Evolutionary conservation across 2,888 invertebrate genomes (phyloP), one percentile per base, ranked within the genome.

Genomic region (Scelioninae gen. 2): DNA sequence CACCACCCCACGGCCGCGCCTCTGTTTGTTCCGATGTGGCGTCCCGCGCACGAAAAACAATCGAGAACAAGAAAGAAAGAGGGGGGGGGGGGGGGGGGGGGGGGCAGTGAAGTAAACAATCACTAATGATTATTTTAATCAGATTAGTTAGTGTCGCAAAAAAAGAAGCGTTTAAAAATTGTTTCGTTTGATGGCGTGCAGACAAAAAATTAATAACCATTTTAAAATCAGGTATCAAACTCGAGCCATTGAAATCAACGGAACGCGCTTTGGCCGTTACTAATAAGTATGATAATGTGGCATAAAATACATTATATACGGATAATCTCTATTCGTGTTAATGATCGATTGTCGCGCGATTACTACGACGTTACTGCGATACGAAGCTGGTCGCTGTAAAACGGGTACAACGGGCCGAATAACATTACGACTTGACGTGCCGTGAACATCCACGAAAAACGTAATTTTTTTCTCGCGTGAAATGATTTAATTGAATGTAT

Each of bases 271-370:
- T 37, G 45, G 2, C 28, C 43, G 35, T 58, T 43, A 19, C 60
- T 60, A 68, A 60, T 68, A 60, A 68, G 58, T 68, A 68, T 60
- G 43, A 52, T 60, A 52, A 52, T 58, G 25, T 25, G 18, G 13
- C n/a, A 58, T 55, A 45, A 58, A 67, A 67, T 58, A 50, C 52
- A 45, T 52, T 19, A 50, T 60, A 68, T 43, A 43, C 28, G 52
- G 52, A 60, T 68, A 68, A 57, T 52, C 58, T 52, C 43, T 60
- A 37, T 43, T 31, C 50, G 45, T 43, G 60, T 68, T 68, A 68
- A 68, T 68, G 67, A 68, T 68, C 67, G 58, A 68, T 58, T 68
- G 58, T 68, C 58, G 16, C 13, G 10, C 41, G 37, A 58, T 68
- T 68, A 68, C n/a, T 68, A 25, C 45, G 48, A 22, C 50, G 57